phyloP scores from a whole-genome alignment of 1,140 invertebrate species.

The Lasioglossum albipes region DNA sequence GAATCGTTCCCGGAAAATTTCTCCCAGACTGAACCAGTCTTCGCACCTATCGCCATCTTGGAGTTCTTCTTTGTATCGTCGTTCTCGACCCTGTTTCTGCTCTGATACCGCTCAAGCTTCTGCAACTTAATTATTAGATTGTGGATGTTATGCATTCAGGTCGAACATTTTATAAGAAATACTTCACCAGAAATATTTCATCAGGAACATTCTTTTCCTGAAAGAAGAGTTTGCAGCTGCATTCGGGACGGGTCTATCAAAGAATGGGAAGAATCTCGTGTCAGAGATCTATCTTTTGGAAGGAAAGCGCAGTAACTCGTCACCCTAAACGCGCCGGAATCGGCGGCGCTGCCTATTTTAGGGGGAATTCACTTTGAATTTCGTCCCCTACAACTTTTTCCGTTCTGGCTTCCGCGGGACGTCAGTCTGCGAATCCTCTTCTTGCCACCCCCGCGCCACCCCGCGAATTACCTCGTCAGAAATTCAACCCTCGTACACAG shows the following conservation, averaged over 20 bases:
- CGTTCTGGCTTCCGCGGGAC: conserved; percentile 45
- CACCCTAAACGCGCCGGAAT: conserved; percentile 43
- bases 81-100: neutral
- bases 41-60: neutral
- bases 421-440: conserved; percentile 23
- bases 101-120: conserved; percentile 4
- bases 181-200: no score
- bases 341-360: conserved; percentile 50
- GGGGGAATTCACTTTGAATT: conserved; percentile 62
- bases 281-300: neutral
- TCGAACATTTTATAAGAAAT: no score
- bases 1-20: conserved; percentile 44
- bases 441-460: neutral
- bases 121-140: neutral
- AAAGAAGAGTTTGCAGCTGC: no score
- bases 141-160: no score
- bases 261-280: neutral
- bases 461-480: conserved; percentile 76
- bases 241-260: no score
- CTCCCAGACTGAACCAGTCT: conserved; percentile 29
- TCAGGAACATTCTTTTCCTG: no score
- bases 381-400: conserved; percentile 55
- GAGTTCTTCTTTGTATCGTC: conserved; percentile 25
- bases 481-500: conserved; percentile 77
- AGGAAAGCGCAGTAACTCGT: conserved; percentile 39